Percentiles rank a stretch among this genome's conserved stretches.
phyloP scores from a whole-genome alignment of 2,888 invertebrate species.

The Dendrolimus houi region DNA sequence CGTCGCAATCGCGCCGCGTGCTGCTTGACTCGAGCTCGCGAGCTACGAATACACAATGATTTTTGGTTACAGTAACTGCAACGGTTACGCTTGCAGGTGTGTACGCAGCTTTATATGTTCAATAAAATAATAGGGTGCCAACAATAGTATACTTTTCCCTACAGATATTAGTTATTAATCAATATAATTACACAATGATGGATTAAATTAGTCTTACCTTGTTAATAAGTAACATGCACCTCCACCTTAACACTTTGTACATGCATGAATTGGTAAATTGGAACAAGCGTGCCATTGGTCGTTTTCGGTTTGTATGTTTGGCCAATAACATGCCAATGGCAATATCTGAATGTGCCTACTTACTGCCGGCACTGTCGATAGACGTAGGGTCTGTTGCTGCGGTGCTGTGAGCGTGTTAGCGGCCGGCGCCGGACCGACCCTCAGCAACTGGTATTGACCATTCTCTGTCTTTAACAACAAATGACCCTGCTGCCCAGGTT shows the following conservation, averaged over 20 bases:
- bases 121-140: no score
- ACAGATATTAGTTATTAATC: constrained; percentile 17
- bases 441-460: constrained; percentile 95
- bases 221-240: constrained; percentile 59
- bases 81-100: constrained; percentile 13
- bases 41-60: no score
- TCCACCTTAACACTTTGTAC: constrained; percentile 43
- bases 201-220: constrained; percentile 42
- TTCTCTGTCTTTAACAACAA: constrained; percentile 97
- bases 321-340: no score
- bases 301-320: no score
- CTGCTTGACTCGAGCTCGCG: no score
- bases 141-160: no score
- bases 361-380: constrained; percentile 92
- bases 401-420: constrained; percentile 75
- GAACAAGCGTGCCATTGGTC: constrained; percentile 25
- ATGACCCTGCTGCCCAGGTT: constrained; percentile 91
- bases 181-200: constrained; percentile 27
- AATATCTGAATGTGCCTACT: constrained; percentile 78
- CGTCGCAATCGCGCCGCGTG: no score
- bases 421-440: constrained; percentile 88
- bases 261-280: constrained; percentile 48
- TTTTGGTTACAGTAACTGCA: constrained; percentile 5
- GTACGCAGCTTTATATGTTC: no score
- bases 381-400: constrained; percentile 84